These are phyloP conservation scores for Aleiodes testaceus DNA, from an alignment of 2,888 invertebrate genomes.

Conservation along the genomic window DNA sequence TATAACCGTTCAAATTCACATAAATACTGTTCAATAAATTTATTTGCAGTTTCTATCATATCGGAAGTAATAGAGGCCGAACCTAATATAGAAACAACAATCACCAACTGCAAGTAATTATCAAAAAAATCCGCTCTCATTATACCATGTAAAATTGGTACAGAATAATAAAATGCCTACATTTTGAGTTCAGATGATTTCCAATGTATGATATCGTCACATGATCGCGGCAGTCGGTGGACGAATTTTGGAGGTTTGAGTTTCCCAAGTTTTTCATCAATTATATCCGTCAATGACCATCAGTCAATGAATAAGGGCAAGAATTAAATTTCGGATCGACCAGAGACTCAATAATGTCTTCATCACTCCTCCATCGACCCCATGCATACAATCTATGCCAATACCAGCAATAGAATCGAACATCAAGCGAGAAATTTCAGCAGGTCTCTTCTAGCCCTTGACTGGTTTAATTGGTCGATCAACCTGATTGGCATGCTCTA, in stretches of 20 bases:
- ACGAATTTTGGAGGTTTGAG: slow-evolving; percentile 46
- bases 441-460: slow-evolving; percentile 45
- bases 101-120: slow-evolving; percentile 36
- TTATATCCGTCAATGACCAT: slow-evolving; percentile 24
- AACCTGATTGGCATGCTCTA: not conserved
- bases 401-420: slow-evolving; percentile 41
- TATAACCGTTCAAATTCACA: slow-evolving; percentile 44
- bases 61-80: slow-evolving; percentile 26
- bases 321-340: slow-evolving; percentile 34
- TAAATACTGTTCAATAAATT: slow-evolving; percentile 44
- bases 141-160: slow-evolving; percentile 39
- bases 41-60: slow-evolving; percentile 32
- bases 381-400: slow-evolving; percentile 45
- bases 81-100: slow-evolving; percentile 38
- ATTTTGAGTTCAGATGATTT: slow-evolving; percentile 46
- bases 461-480: not conserved
- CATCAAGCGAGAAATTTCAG: slow-evolving; percentile 40
- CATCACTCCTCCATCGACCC: slow-evolving; percentile 36
- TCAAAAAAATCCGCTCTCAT: slow-evolving; percentile 43
- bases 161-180: slow-evolving; percentile 46
- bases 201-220: slow-evolving; percentile 41
- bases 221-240: slow-evolving; percentile 41
- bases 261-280: slow-evolving; percentile 31
- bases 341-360: slow-evolving; percentile 43
- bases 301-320: slow-evolving; percentile 33